Base-by-base conservation (phyloP, 2,113 vertebrate species). In the Prunella himalayana region DNA sequence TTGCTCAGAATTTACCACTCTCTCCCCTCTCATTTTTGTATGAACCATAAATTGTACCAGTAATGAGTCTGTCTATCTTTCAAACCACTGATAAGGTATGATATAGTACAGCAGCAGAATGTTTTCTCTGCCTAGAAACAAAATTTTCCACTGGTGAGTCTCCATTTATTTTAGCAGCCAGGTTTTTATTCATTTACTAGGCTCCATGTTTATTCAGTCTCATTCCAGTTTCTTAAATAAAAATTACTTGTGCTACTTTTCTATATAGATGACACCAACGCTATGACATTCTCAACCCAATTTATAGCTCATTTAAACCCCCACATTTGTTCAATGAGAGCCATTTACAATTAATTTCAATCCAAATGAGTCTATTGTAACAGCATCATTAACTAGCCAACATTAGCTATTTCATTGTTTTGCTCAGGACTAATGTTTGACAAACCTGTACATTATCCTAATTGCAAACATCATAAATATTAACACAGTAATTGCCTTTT, bases 391-490 rank as follows among this genome's bases (percentile, higher is more conserved):
- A 94, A 63, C 30, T 83, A 93, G 8, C 66, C 85, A 70, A 28
- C 18, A 77, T 66, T 15, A 95, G 78, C 57, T 50, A 44, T 51
- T 66, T 76, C 63, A 82, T 39, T 85, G 68, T 82, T 94, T 91
- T 91, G 47, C 59, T 39, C 18, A 66, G 50, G 75, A 88, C 68
- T 88, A 83, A 81, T 63, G 49, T 77, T 61, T 93, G 69, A 83
- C 35, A 94, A 92, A 94, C 66, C 81, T 95, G 59, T 73, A 91
- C 65, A 88, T 96, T 88, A 90, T 41, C 50, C 68, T 95, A 85
- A 94, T 70, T 92, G 63, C 73, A 75, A 93, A 86, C 41, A 47
- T 16, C 69, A 53, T 72, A 76, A 92, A 92, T 90, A 88, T 92
- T 94, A 90, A 72, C 87, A 73, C 8, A 85, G 64, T 80, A 92